These are phyloP conservation scores for Platynereis dumerilii DNA, from an alignment of 2,888 invertebrate genomes.

Conservation along the genomic window DNA sequence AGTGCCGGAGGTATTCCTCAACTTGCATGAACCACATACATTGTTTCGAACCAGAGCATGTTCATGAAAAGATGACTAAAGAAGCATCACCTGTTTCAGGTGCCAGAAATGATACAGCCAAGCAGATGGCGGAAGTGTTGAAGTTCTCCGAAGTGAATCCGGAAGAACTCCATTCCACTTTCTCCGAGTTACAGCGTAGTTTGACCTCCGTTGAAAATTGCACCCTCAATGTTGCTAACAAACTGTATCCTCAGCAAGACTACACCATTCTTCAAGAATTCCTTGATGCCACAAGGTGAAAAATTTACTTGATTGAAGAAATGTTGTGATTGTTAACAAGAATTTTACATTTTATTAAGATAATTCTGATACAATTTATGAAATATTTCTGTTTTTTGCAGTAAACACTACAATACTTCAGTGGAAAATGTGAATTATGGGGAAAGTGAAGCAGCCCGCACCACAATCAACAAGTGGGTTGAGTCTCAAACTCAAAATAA, in stretches of 20 bases:
- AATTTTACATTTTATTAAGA: no score
- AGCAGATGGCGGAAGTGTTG: conserved; percentile 48
- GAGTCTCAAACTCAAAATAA: not conserved
- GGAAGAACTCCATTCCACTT: conserved; percentile 22
- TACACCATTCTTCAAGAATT: conserved; percentile 10
- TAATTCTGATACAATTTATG: no score
- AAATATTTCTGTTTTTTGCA: conserved; percentile 31
- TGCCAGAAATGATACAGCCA: conserved; percentile 56
- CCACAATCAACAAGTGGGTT: not conserved
- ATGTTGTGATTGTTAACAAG: no score
- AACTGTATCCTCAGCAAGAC: conserved; percentile 40
- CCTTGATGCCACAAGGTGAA: not conserved
- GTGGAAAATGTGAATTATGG: not conserved
- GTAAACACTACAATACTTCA: not conserved
- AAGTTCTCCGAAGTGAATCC: conserved; percentile 26
- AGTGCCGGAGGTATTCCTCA: no score
- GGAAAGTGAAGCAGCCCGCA: not conserved
- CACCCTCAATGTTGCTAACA: conserved; percentile 50
- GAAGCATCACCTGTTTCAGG: no score
- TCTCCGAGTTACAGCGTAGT: conserved; percentile 2
- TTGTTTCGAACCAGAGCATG: no score
- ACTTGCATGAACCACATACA: no score
- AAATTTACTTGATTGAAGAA: no score
- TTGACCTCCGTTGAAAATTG: conserved; percentile 27
- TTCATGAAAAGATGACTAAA: no score